Conservation (phyloP, 2,797 vertebrate genomes). For the Heteromormyrus szaboi region DNA sequence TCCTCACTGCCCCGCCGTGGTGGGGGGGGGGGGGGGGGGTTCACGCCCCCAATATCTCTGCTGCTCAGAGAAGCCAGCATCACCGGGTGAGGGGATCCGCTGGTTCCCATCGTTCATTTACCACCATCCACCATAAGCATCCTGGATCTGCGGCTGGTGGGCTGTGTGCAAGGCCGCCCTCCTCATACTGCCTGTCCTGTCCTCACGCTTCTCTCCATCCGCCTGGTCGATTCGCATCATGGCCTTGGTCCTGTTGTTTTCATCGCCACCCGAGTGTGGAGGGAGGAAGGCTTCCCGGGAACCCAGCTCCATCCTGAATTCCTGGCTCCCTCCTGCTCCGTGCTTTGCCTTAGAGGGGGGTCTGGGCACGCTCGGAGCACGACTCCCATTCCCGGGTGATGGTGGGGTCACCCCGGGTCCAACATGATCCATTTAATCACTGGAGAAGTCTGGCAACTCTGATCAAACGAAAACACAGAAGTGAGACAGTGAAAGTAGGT, state of each 20-base stretch:
- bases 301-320: neutral
- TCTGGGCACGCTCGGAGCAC: too few species aligned
- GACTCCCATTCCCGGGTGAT: neutral
- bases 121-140: constrained; percentile 46
- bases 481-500: constrained; percentile 49
- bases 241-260: constrained; percentile 46
- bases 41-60: constrained; percentile 43
- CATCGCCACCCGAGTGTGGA: constrained; percentile 43
- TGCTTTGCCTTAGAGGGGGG: constrained; percentile 54
- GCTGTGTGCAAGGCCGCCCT: constrained; percentile 51
- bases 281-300: constrained; percentile 30
- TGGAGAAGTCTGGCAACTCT: neutral
- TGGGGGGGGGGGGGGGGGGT: neutral
- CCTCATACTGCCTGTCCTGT: neutral
- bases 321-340: constrained; percentile 46
- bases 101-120: constrained; percentile 57
- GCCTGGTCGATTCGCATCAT: constrained; percentile 49
- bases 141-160: constrained; percentile 60
- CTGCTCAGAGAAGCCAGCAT: constrained; percentile 50
- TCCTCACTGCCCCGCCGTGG: neutral
- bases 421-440: neutral
- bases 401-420: neutral
- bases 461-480: constrained; percentile 22
- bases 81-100: constrained; percentile 53
- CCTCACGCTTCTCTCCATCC: constrained; percentile 24